A percentile compares a stretch with the other conserved stretches of the same genome.
Evolutionary conservation across 2,797 vertebrate genomes (phyloP).

Genomic region (Malurus splendens): DNA sequence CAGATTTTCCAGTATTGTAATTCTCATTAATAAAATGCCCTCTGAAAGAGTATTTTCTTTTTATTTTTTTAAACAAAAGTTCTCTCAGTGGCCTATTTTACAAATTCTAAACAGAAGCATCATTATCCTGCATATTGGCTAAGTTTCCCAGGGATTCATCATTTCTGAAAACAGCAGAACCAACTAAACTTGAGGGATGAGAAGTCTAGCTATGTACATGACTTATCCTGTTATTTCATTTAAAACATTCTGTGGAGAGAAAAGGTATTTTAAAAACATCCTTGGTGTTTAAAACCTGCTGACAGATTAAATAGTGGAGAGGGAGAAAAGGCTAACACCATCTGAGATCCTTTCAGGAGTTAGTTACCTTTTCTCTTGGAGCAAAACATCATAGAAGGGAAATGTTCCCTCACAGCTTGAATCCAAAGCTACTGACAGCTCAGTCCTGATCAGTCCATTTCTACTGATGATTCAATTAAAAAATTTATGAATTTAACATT

Average conservation of each 20-base stretch:
- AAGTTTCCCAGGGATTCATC: constrained; percentile 11
- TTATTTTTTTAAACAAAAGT: background rate
- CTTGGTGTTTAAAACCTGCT: background rate
- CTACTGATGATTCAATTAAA: background rate
- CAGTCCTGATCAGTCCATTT: background rate
- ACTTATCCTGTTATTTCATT: background rate
- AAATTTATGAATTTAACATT: rapidly evolving
- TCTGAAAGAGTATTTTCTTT: background rate
- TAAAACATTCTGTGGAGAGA: background rate
- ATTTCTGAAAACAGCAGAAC: constrained; percentile 7
- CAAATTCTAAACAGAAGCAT: constrained; percentile 35
- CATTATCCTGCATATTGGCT: background rate
- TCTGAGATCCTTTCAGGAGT: background rate
- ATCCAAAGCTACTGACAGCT: background rate
- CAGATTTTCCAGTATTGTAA: constrained; percentile 20
- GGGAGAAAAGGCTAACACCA: background rate
- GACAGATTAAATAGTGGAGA: background rate
- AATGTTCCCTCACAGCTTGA: background rate
- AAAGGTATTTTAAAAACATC: background rate
- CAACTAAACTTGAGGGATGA: background rate
- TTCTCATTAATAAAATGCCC: constrained; percentile 40
- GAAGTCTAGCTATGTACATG: background rate
- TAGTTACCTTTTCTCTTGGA: background rate
- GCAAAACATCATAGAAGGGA: background rate
- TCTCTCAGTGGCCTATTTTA: background rate